phyloP scores from a whole-genome alignment of 1,140 invertebrate species.

The Aporrectodea caliginosa region DNA sequence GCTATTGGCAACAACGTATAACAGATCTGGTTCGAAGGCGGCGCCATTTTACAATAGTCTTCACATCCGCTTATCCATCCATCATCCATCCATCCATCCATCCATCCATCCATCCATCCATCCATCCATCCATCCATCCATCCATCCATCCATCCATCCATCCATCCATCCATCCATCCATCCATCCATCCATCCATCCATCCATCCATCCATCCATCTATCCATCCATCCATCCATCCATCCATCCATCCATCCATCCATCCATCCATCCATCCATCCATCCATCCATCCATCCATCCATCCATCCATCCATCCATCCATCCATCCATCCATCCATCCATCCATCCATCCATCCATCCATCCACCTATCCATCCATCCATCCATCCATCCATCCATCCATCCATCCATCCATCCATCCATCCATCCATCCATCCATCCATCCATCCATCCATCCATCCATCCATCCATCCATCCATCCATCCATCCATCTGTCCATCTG shows the following conservation, averaged over 20 bases:
- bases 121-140: constrained; percentile 16
- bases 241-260: constrained; percentile 16
- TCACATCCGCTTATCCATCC: no score
- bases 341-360: constrained; percentile 16
- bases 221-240: no score
- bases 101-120: constrained; percentile 16
- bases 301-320: constrained; percentile 10
- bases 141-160: constrained; percentile 16
- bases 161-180: constrained; percentile 13
- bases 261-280: constrained; percentile 16
- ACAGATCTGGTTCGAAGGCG: no score
- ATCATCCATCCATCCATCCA: no score
- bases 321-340: constrained; percentile 16
- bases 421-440: constrained; percentile 16
- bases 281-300: constrained; percentile 16
- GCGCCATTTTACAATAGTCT: no score
- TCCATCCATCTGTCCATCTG: no score
- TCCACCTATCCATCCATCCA: no score
- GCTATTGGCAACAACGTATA: no score
- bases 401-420: constrained; percentile 16
- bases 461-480: constrained; percentile 13
- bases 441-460: constrained; percentile 11
- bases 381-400: constrained; percentile 16
- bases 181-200: constrained; percentile 13
- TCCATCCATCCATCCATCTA: constrained; percentile 16